Base-by-base conservation (phyloP, 2,797 vertebrate species). In the Podargus strigoides region DNA sequence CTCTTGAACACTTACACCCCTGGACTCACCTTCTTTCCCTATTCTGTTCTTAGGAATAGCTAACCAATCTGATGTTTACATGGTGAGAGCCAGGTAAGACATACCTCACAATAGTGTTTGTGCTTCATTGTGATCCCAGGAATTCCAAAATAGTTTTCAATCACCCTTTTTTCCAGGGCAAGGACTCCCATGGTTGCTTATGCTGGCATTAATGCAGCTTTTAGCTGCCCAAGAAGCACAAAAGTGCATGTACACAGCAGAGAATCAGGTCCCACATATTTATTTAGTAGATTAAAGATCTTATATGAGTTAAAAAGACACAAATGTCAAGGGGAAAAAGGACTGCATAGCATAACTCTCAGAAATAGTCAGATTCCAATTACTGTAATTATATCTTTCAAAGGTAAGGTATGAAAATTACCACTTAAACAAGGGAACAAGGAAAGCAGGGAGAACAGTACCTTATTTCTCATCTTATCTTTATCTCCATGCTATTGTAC, bases 341-440 rank as follows among this genome's bases (percentile, higher is more conserved):
- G 92, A 91, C 84, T 78, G 85, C 85, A 84, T 74, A 95, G 93
- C 89, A 89, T 87, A 95, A 59, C 62, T 86, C 73, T 96, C 66
- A 60, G 89, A 96, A 97, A 96, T 87, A 96, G 73, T 95, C 91
- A 76, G 84, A 90, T 95, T 97, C 88, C 93, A 96, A 98, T 97
- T 96, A 96, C 90, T 95, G 66, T 97, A 97, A 98, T 97, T 97
- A 97, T 94, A 97, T 94, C 93, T 95, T 98, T 96, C 93, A 93
- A 97, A 95, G 67, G 72, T 83, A 91, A 96, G 94, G 77, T 95
- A 94, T 86, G 73, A 90, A 93, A 97, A 97, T 95, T 94, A 96
- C 94, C 93, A 80, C 60, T 89, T 92, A 92, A 96, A 89, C 0
- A 12, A 95, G 80, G 41, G 64, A 96, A 84, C 81, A 93, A 89